phyloP scores from a whole-genome alignment of 2,797 vertebrate species.

The Eutrigla gurnardus region DNA sequence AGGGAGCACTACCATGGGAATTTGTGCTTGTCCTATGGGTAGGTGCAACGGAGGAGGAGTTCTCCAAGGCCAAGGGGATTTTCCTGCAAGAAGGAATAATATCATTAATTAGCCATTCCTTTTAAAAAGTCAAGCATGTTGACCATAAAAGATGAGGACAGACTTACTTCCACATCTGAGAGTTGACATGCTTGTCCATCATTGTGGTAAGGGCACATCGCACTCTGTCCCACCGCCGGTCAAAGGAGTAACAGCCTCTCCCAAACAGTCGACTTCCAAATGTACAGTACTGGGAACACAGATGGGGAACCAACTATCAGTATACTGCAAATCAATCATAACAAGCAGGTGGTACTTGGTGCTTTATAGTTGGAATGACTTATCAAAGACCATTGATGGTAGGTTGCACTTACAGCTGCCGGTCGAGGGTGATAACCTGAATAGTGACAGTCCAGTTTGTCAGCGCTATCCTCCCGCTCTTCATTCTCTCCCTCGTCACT shows the following conservation, averaged over 20 bases:
- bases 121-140: neutral
- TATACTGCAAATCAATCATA: neutral
- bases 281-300: slow-evolving; percentile 91
- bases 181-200: slow-evolving; percentile 98
- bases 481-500: slow-evolving; percentile 99
- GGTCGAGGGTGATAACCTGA: slow-evolving; percentile 99
- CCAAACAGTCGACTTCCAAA: slow-evolving; percentile 97
- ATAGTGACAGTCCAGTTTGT: slow-evolving; percentile 99
- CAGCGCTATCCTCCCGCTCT: slow-evolving; percentile 93
- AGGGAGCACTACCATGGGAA: slow-evolving; percentile 85
- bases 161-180: slow-evolving; percentile 99
- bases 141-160: neutral
- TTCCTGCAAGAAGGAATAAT: slow-evolving; percentile 83
- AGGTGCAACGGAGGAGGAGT: slow-evolving; percentile 84
- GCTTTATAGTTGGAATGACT: neutral
- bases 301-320: neutral
- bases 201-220: slow-evolving; percentile 93
- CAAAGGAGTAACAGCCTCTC: slow-evolving; percentile 94
- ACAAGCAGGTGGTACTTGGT: neutral
- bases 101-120: slow-evolving; percentile 1
- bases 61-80: slow-evolving; percentile 94
- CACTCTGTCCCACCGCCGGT: slow-evolving; percentile 95
- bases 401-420: slow-evolving; percentile 90
- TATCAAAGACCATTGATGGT: neutral
- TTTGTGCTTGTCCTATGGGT: slow-evolving; percentile 93